Evolutionary conservation across 2,113 vertebrate genomes (phyloP).

Genomic region (Taurulus bubalis): DNA sequence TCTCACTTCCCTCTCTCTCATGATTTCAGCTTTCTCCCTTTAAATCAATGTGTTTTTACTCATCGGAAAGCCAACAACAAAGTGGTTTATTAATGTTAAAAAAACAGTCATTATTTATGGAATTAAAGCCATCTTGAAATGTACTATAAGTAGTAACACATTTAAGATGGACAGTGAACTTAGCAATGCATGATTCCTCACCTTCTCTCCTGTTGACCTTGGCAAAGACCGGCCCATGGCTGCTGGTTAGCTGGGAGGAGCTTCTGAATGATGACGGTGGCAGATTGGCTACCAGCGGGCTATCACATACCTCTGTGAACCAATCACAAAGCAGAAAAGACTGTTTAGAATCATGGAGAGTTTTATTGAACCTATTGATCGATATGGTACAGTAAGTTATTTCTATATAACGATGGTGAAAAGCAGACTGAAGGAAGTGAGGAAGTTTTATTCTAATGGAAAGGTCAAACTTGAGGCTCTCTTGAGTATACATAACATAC

Average conservation of each 20-base stretch:
- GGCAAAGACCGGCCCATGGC: constrained; percentile 88
- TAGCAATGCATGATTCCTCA: constrained; percentile 76
- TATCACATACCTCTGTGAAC: constrained; percentile 90
- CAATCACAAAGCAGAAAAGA: constrained; percentile 59
- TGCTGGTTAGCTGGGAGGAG: constrained; percentile 89
- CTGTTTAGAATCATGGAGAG: not conserved
- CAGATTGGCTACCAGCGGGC: constrained; percentile 87
- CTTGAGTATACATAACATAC: not conserved
- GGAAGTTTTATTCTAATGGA: not conserved
- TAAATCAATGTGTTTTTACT: not conserved
- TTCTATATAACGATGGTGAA: not conserved
- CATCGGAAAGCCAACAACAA: not conserved
- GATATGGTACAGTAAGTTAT: not conserved
- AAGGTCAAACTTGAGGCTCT: constrained; percentile 36
- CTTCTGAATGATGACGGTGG: constrained; percentile 90
- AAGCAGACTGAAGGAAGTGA: not conserved
- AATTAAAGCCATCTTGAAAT: not conserved
- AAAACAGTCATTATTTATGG: not conserved
- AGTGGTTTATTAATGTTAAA: not conserved
- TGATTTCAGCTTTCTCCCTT: not conserved
- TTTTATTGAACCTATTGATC: not conserved
- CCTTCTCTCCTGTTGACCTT: constrained; percentile 95
- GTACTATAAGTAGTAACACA: not conserved
- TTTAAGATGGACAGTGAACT: not conserved
- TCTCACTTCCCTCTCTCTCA: not conserved